Base-by-base conservation (phyloP, 1,140 invertebrate species). In the Propsilocerus akamusi region DNA sequence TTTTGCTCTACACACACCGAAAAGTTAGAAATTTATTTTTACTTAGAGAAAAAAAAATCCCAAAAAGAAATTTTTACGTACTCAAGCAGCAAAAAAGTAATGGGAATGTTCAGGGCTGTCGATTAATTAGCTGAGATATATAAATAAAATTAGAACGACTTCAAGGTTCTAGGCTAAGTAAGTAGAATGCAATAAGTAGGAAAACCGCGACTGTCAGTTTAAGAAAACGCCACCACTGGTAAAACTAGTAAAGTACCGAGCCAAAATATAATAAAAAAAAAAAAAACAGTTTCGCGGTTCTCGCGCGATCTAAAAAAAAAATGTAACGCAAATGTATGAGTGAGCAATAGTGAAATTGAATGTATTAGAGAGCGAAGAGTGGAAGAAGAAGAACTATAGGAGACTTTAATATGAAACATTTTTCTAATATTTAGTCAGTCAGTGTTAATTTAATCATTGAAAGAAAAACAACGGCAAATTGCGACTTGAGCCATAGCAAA, bases 351-450 rank as follows among this genome's bases (percentile, higher is more conserved):
- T 20, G 34, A n/a, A n/a, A n/a, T n/a, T n/a, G n/a, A n/a, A n/a
- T n/a, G n/a, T n/a, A n/a, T n/a, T n/a, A n/a, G n/a, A n/a, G n/a
- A n/a, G 34, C 5, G 22, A 41, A 41, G 22, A 41, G 34, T 20
- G 22, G 34, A 41, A 41, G 14, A 41, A 41, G 34, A 41, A 41
- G 14, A 3, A 41, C 34, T 41, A 41, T 41, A 41, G 34, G 34
- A 41, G 34, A 41, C 34, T 41, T 41, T 41, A 41, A 41, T 41
- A 41, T 41, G 34, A 41, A 41, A 41, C 34, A 41, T 41, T 41
- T 41, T 41, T 41, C 34, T 41, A 41, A 41, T 41, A 41, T 14
- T 41, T 41, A 41, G 34, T 41, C 34, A 41, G 34, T 41, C 34
- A 41, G 34, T 41, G 34, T 41, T 41, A 41, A 41, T 41, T 41